A percentile compares a stretch with the other conserved stretches of the same genome.
Conservation (phyloP, 1,140 invertebrate genomes). For the Venturia canescens region DNA sequence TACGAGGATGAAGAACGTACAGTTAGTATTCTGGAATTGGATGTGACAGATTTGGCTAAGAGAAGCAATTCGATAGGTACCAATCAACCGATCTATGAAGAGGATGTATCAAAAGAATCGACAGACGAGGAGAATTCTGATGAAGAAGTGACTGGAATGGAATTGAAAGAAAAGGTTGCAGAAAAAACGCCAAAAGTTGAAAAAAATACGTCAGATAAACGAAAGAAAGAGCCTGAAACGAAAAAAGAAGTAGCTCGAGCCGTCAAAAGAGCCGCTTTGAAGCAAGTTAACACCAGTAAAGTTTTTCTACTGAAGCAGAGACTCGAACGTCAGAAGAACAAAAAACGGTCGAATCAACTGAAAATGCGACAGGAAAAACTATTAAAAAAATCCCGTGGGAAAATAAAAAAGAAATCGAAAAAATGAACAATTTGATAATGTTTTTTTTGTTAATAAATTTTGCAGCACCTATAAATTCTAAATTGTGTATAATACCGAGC, state of each 20-base stretch:
- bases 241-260: slow-evolving; percentile 82
- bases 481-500: slow-evolving; percentile 1
- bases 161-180: slow-evolving; percentile 69
- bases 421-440: neutral
- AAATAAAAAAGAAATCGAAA: slow-evolving; percentile 40
- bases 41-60: slow-evolving; percentile 81
- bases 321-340: slow-evolving; percentile 75
- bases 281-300: slow-evolving; percentile 85
- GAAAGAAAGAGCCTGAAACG: slow-evolving; percentile 60
- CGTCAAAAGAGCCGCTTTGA: slow-evolving; percentile 82
- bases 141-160: slow-evolving; percentile 79
- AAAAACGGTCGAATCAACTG: slow-evolving; percentile 49
- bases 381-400: slow-evolving; percentile 41
- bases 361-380: slow-evolving; percentile 44
- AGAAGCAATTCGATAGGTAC: slow-evolving; percentile 83
- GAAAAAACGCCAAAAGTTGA: slow-evolving; percentile 48
- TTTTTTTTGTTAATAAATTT: slow-evolving; percentile 18
- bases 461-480: neutral
- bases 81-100: slow-evolving; percentile 78
- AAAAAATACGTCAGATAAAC: slow-evolving; percentile 14
- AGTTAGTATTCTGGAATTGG: slow-evolving; percentile 85
- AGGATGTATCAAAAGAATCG: slow-evolving; percentile 55
- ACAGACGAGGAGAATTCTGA: slow-evolving; percentile 65
- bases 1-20: slow-evolving; percentile 86
- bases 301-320: slow-evolving; percentile 84